phyloP scores from a whole-genome alignment of 2,888 invertebrate genomes.

The Drosophila fulvimacula region DNA sequence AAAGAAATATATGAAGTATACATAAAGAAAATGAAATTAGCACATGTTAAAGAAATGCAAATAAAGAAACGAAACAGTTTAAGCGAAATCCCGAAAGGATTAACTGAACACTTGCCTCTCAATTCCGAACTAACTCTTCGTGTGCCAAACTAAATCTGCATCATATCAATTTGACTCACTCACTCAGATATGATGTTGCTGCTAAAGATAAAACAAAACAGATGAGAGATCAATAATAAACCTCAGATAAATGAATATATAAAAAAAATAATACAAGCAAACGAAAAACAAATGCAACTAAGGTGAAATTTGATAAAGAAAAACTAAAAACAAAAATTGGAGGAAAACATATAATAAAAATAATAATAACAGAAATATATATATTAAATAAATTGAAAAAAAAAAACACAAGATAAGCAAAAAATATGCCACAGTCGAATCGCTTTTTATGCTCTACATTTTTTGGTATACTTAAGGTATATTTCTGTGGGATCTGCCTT shows the following conservation, averaged over 20 bases:
- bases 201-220: conserved; percentile 11
- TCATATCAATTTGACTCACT: conserved; percentile 71
- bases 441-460: not conserved
- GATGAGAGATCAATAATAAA: conserved; percentile 18
- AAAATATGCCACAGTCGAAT: conserved; percentile 1
- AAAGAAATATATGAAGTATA: conserved; percentile 49
- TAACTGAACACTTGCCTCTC: conserved; percentile 27
- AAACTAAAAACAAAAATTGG: conserved; percentile 13
- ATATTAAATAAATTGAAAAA: conserved; percentile 12
- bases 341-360: conserved; percentile 1
- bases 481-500: too few relatives aligned
- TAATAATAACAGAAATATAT: conserved; percentile 4
- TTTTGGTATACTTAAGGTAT: not conserved
- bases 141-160: conserved; percentile 57
- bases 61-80: conserved; percentile 57
- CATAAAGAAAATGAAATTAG: conserved; percentile 61
- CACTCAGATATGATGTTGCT: conserved; percentile 67
- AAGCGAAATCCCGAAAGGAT: conserved; percentile 11
- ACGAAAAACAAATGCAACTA: conserved; percentile 61
- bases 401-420: conserved; percentile 15
- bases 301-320: conserved; percentile 66
- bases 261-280: conserved; percentile 6
- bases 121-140: conserved; percentile 48
- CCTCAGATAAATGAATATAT: conserved; percentile 4
- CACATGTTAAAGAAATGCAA: conserved; percentile 76